Percentiles rank a stretch among this genome's conserved stretches.
Evolutionary conservation across 2,888 invertebrate species (phyloP).

Genomic region (Ephialtes manifestator): DNA sequence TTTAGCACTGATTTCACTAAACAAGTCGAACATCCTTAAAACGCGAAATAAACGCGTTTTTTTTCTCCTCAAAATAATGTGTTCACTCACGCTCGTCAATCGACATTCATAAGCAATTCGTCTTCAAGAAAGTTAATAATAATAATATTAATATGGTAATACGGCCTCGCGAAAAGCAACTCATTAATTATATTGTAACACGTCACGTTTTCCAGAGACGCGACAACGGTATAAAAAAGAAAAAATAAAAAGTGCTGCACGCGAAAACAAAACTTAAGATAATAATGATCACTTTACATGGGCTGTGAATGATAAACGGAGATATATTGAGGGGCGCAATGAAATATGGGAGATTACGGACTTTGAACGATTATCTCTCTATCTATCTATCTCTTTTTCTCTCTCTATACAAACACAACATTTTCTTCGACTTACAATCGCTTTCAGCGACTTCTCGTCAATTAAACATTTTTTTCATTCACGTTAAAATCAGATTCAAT

Average conservation of each 20-base stretch:
- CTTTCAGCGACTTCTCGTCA: constrained; percentile 20
- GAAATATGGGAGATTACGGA: constrained; percentile 19
- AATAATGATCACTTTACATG: constrained; percentile 67
- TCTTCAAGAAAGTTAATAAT: constrained; percentile 44
- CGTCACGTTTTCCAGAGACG: constrained; percentile 6
- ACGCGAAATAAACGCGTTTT: constrained; percentile 12
- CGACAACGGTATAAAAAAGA: too few relatives aligned
- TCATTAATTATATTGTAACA: constrained; percentile 30
- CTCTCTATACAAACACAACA: not conserved
- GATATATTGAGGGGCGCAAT: constrained; percentile 48
- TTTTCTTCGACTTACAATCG: constrained; percentile 11
- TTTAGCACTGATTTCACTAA: too few relatives aligned
- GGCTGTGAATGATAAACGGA: constrained; percentile 67
- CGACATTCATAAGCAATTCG: constrained; percentile 45
- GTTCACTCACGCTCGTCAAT: constrained; percentile 58
- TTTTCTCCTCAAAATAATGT: constrained; percentile 54
- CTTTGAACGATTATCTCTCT: constrained; percentile 16
- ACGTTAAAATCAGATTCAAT: constrained; percentile 5
- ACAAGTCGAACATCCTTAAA: too few relatives aligned
- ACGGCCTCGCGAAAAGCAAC: constrained; percentile 49
- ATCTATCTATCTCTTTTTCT: not conserved
- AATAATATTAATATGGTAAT: constrained; percentile 34
- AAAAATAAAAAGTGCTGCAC: constrained; percentile 44
- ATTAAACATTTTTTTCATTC: not conserved
- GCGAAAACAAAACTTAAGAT: constrained; percentile 40